These are phyloP conservation scores for Habrosyne pyritoides DNA, from an alignment of 2,888 invertebrate species.

Conservation along the genomic window DNA sequence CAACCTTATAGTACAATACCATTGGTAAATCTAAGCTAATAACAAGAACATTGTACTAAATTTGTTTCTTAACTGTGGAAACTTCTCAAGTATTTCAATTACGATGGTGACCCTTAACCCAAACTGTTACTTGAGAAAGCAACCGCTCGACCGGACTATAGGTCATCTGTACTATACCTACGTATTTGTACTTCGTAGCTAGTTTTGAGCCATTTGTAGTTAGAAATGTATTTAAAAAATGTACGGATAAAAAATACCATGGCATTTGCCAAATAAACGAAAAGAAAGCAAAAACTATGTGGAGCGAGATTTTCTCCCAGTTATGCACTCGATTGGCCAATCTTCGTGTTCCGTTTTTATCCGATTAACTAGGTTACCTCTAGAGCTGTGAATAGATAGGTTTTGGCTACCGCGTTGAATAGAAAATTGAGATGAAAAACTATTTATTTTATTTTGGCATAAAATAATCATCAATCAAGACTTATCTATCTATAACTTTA, in stretches of 20 bases:
- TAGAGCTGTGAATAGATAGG: neutral
- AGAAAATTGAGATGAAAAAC: too few species aligned
- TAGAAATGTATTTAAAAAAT: neutral
- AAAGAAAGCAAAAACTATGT: neutral
- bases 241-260: neutral
- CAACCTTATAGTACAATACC: neutral
- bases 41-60: constrained; percentile 1
- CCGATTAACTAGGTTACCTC: neutral
- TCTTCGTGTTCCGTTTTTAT: neutral
- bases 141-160: neutral
- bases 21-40: neutral
- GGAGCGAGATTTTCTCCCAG: neutral
- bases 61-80: neutral
- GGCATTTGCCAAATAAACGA: neutral
- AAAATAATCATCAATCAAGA: too few species aligned
- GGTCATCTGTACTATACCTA: too few species aligned
- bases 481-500: too few species aligned
- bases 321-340: neutral
- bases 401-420: too few species aligned
- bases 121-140: constrained; percentile 7
- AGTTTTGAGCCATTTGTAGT: neutral
- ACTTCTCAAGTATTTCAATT: constrained; percentile 10
- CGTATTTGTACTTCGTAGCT: too few species aligned
- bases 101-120: constrained; percentile 5
- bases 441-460: too few species aligned